phyloP scores from a whole-genome alignment of 30 jellyfish, hydroid and myxozoan species.

The Phacellophora camtschatica region DNA sequence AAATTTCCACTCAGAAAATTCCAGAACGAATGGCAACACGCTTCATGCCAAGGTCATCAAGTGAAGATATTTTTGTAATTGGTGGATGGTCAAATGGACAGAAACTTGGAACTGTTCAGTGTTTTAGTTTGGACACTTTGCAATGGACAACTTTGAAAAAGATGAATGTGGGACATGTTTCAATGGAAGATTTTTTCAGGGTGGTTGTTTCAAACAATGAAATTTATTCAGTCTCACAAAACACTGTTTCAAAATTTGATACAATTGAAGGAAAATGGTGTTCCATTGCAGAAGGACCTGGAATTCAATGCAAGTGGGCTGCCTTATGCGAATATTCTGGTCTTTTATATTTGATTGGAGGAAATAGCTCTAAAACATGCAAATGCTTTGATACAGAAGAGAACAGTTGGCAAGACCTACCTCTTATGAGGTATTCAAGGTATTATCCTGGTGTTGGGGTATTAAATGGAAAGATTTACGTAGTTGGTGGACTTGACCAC shows the following conservation, averaged over 20 bases:
- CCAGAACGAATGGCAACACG: conserved; percentile 20
- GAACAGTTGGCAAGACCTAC: conserved; percentile 72
- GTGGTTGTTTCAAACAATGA: conserved; percentile 92
- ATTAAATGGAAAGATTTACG: conserved; percentile 81
- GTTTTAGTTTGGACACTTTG: conserved; percentile 88
- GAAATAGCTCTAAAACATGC: conserved; percentile 79
- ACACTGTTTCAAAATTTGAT: conserved; percentile 80
- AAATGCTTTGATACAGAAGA: conserved; percentile 72
- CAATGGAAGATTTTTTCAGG: conserved; percentile 86
- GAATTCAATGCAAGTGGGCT: conserved; percentile 97
- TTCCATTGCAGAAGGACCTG: conserved; percentile 90
- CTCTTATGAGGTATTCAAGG: conserved; percentile 76
- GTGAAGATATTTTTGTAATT: conserved; percentile 89
- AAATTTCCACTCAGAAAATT: neutral
- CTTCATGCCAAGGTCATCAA: conserved; percentile 77
- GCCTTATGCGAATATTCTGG: conserved; percentile 86
- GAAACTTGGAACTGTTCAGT: conserved; percentile 91
- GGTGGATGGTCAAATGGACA: conserved; percentile 99
- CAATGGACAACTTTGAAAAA: conserved; percentile 85
- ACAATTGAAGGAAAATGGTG: conserved; percentile 89
- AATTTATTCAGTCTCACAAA: conserved; percentile 76
- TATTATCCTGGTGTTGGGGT: conserved; percentile 96
- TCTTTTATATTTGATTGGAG: conserved; percentile 81
- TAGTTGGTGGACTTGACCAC: conserved; percentile 90
- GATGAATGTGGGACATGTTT: conserved; percentile 82